Percentiles rank a stretch among this genome's conserved stretches.
Evolutionary conservation across 2,113 vertebrate species (phyloP).

Genomic region (Alligator mississippiensis): DNA sequence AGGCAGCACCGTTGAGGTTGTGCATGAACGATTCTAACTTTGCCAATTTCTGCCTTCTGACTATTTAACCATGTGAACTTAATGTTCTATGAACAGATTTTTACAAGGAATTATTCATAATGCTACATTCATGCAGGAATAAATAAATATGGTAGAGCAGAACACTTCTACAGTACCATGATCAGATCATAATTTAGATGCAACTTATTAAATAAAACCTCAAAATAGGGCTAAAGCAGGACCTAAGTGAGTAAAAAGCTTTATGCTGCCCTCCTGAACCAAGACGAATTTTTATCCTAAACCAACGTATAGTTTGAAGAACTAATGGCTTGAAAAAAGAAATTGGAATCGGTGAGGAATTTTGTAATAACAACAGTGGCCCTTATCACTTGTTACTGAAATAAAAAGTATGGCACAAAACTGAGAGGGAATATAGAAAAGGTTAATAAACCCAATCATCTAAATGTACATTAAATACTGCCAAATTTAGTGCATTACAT

Average conservation of each 20-base stretch:
- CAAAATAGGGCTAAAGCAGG: not conserved
- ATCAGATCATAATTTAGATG: not conserved
- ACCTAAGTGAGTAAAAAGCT: not conserved
- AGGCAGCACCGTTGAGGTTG: not conserved
- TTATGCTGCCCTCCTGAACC: not conserved
- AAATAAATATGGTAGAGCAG: not conserved
- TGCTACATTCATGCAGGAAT: not conserved
- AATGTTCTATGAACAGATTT: not conserved
- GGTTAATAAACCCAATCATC: slow-evolving; percentile 42
- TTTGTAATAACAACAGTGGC: not conserved
- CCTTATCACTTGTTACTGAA: slow-evolving; percentile 38
- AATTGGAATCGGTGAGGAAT: not conserved
- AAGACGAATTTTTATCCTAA: slow-evolving; percentile 45
- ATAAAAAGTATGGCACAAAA: slow-evolving; percentile 61
- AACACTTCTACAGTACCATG: not conserved
- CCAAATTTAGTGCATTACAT: slow-evolving; percentile 42
- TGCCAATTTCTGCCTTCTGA: not conserved
- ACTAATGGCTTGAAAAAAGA: slow-evolving; percentile 27
- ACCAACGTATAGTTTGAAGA: not conserved
- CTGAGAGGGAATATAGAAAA: slow-evolving; percentile 8
- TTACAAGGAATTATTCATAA: not conserved
- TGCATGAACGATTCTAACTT: not conserved
- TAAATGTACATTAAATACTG: slow-evolving; percentile 25
- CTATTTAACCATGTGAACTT: not conserved
- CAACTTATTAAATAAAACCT: slow-evolving; percentile 10